Evolutionary conservation across 2,113 vertebrate species (phyloP).

Genomic region (human (Homo sapiens)): GRCh38 chr2:214569001-214569500

Average conservation of each 20-base stretch:
- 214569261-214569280: background rate
- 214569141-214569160: background rate
- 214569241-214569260: background rate
- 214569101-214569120: slow-evolving; percentile 8
- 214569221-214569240: background rate
- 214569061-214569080: slow-evolving; percentile 52
- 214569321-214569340: background rate
- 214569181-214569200: background rate
- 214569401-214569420: background rate
- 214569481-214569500: background rate
- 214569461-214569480: background rate
- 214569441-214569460: background rate
- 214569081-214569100: background rate
- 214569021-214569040: slow-evolving; percentile 32
- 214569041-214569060: slow-evolving; percentile 39
- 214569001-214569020: slow-evolving; percentile 8
- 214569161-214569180: background rate
- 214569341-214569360: background rate
- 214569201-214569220: background rate
- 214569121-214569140: slow-evolving; percentile 29
- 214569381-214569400: background rate
- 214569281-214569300: background rate
- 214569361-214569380: background rate
- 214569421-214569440: background rate
- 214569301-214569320: background rate